Percentiles rank a stretch among this genome's conserved stretches.
Conservation (phyloP, 2,797 vertebrate genomes). For the Benthosema pterotum region DNA sequence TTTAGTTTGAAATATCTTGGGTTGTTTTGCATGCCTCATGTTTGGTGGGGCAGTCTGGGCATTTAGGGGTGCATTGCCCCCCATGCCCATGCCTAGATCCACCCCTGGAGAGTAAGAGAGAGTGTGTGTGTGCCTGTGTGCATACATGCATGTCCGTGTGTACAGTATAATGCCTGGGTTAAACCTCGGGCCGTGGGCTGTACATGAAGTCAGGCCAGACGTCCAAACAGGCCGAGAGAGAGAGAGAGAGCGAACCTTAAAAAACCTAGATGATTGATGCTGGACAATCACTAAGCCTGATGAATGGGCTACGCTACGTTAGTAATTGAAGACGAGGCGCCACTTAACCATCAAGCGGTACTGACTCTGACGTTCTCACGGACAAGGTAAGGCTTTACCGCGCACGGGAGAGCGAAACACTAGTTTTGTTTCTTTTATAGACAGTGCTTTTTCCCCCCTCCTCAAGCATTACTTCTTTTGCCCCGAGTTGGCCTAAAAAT, state of each 20-base stretch:
- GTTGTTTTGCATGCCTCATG: too few species aligned
- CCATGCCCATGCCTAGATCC: too few species aligned
- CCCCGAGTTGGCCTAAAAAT: slow-evolving; percentile 39
- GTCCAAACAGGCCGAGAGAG: slow-evolving; percentile 44
- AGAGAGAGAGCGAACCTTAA: slow-evolving; percentile 44
- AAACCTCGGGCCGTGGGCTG: slow-evolving; percentile 26
- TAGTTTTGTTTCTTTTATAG: slow-evolving; percentile 6
- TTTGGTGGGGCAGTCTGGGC: too few species aligned
- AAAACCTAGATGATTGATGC: slow-evolving; percentile 66
- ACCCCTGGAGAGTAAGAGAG: neutral
- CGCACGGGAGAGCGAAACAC: slow-evolving; percentile 16
- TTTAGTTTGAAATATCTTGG: too few species aligned
- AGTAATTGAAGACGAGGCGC: slow-evolving; percentile 61
- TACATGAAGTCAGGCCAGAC: slow-evolving; percentile 40
- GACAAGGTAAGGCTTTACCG: slow-evolving; percentile 32
- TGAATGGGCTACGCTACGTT: slow-evolving; percentile 61
- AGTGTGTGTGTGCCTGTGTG: neutral
- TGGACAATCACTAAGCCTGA: slow-evolving; percentile 70
- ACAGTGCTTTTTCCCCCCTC: slow-evolving; percentile 17
- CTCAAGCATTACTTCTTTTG: slow-evolving; percentile 22
- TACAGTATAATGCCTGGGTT: slow-evolving; percentile 23
- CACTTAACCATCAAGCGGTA: slow-evolving; percentile 68
- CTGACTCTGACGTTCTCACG: slow-evolving; percentile 33
- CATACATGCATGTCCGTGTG: slow-evolving; percentile 33
- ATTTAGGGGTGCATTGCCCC: too few species aligned